Conservation (phyloP, 2,113 vertebrate genomes). For the Calypte anna region DNA sequence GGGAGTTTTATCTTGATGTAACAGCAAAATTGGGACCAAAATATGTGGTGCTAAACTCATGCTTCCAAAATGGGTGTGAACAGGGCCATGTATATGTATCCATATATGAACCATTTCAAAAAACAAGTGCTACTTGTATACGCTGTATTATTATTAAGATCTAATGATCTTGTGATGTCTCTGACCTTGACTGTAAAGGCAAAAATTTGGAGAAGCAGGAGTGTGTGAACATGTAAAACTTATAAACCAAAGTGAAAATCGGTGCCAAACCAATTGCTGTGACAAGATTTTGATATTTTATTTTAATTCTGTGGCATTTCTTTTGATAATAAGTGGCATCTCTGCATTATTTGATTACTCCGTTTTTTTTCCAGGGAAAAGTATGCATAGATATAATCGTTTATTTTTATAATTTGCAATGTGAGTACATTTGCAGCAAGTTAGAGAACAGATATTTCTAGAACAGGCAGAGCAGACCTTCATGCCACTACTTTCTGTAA, state of each 20-base stretch:
- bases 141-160: accelerated
- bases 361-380: not conserved
- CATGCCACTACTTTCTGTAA: not conserved
- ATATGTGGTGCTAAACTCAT: not conserved
- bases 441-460: not conserved
- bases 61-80: not conserved
- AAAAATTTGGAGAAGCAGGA: not conserved
- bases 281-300: not conserved
- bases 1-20: not conserved
- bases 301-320: not conserved
- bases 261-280: not conserved
- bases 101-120: not conserved
- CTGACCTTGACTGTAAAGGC: not conserved
- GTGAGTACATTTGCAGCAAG: not conserved
- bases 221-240: not conserved
- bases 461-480: not conserved
- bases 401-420: not conserved
- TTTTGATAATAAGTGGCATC: not conserved
- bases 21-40: not conserved
- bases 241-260: not conserved
- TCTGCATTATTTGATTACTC: not conserved
- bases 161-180: not conserved
- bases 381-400: not conserved
- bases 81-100: accelerated
- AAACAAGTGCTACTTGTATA: accelerated